Evolutionary conservation across 2,888 invertebrate species (phyloP).

Genomic region (Lottia scabra): DNA sequence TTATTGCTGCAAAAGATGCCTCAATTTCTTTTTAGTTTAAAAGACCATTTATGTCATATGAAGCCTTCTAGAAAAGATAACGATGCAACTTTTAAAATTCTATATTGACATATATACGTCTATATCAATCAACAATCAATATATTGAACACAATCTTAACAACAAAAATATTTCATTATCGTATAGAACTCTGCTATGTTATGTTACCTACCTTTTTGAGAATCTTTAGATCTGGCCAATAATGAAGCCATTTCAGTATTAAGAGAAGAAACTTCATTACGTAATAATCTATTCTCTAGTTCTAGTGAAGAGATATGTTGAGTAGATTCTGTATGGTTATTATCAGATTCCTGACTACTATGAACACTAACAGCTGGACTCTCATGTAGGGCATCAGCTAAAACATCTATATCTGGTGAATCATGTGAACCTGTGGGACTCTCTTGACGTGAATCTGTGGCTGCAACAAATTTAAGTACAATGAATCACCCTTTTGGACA

Average conservation of each 20-base stretch:
- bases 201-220: constrained; percentile 69
- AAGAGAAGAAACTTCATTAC: constrained; percentile 72
- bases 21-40: too few relatives aligned
- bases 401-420: constrained; percentile 49
- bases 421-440: constrained; percentile 50
- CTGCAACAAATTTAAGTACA: neutral
- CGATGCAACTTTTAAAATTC: too few relatives aligned
- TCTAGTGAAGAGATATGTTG: constrained; percentile 60
- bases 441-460: constrained; percentile 22
- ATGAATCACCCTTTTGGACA: too few relatives aligned
- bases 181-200: too few relatives aligned
- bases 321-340: constrained; percentile 33
- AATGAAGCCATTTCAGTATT: constrained; percentile 72
- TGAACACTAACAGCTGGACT: constrained; percentile 56
- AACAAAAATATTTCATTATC: too few relatives aligned
- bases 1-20: too few relatives aligned
- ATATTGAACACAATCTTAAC: too few relatives aligned
- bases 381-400: constrained; percentile 60
- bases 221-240: constrained; percentile 70
- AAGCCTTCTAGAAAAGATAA: too few relatives aligned
- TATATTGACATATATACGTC: too few relatives aligned
- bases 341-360: constrained; percentile 51
- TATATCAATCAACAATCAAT: too few relatives aligned
- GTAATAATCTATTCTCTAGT: constrained; percentile 69
- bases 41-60: too few relatives aligned